A percentile compares a stretch with the other conserved stretches of the same genome.
These are phyloP conservation scores for Lasiurus cinereus DNA, from an alignment of 2,113 vertebrate species.

Conservation along the genomic window DNA sequence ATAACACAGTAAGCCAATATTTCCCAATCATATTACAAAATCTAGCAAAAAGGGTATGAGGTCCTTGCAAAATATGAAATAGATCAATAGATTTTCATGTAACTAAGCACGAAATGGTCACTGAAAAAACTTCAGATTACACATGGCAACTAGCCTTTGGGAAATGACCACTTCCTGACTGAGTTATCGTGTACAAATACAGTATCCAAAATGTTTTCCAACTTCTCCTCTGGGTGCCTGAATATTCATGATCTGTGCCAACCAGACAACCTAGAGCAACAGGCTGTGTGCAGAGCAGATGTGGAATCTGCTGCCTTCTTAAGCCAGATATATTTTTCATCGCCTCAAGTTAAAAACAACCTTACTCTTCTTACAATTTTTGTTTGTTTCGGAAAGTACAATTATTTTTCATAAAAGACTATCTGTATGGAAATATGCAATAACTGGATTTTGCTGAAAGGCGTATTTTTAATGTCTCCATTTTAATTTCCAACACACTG, in stretches of 20 bases:
- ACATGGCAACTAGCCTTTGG: background rate
- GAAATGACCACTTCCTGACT: background rate
- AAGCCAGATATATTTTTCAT: background rate
- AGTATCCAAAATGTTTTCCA: background rate
- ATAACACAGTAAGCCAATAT: background rate
- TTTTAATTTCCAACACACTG: background rate
- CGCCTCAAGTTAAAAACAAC: background rate
- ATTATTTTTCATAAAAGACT: background rate
- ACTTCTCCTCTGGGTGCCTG: background rate
- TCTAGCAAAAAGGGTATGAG: background rate
- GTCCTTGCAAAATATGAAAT: background rate
- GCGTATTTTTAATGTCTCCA: background rate
- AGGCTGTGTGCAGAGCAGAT: background rate
- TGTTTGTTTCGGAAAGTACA: background rate
- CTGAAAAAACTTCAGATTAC: constrained; percentile 11
- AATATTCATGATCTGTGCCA: background rate
- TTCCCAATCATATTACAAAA: background rate
- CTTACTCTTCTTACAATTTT: background rate
- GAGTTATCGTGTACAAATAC: background rate
- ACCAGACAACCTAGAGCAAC: background rate
- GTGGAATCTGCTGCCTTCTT: background rate
- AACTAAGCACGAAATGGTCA: background rate
- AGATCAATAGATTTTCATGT: background rate
- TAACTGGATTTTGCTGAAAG: background rate
- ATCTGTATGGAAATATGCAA: background rate